Base-by-base conservation (phyloP, 2,113 vertebrate species). In the Cottus gobio region DNA sequence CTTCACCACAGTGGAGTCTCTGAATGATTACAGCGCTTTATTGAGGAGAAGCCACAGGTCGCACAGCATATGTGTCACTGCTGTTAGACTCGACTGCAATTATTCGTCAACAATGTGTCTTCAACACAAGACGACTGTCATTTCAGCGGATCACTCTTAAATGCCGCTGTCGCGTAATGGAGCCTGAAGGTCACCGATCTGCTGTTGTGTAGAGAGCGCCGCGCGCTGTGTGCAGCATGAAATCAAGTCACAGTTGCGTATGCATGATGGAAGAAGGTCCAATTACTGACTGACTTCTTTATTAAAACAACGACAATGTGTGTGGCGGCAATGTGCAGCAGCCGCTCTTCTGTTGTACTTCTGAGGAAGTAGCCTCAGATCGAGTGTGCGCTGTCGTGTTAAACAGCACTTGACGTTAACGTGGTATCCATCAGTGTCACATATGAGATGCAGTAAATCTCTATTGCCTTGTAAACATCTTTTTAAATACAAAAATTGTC, bases 401-500 rank as follows among this genome's bases (percentile, higher is more conserved):
- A 37, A 26, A 18, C 52, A 7, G 22, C n/a, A 54, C 50, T n/a
- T 24, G 50, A 54, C 39, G 68, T 72, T 71, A 22, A 26, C 11
- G 22, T 5, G 7, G 39, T 46, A 24, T 24, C 20, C 56, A 34
- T 1, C 2, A 9, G 52, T 30, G 68, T 42, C 34, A 16, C n/a
- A 44, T 57, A 7, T 26, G 12, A 28, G 26, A 57, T 15, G 57
- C 15, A 69, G 13, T 36, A 54, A 61, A 48, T 77, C 30, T 66
- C 15, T 24, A 63, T 62, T 52, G 28, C 42, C 34, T 42, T 22
- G 54, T 20, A 77, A 61, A 65, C 2, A 7, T 44, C 46, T 28
- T 67, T 42, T 44, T 63, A 44, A 78, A 56, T 42, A 58, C 22
- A 39, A 72, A 31, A 71, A 74, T 60, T 46, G 7, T 31, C 36